These are phyloP conservation scores for Zaprionus davidi DNA, from an alignment of 1,140 invertebrate species.

Conservation along the genomic window DNA sequence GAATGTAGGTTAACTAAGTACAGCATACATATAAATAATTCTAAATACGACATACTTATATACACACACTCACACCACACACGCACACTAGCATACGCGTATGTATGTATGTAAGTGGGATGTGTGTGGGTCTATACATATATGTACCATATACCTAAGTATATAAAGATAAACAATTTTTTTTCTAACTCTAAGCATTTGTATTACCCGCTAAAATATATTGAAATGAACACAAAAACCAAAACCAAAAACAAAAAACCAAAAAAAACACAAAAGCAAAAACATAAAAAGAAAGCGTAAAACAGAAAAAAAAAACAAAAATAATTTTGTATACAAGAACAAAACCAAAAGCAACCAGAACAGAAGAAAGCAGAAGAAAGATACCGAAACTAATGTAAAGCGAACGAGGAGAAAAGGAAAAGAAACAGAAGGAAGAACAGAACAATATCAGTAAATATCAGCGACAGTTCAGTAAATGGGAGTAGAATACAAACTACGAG, in stretches of 20 bases:
- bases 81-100: slow-evolving; percentile 17
- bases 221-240: slow-evolving; percentile 16
- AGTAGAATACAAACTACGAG: slow-evolving; percentile 41
- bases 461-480: slow-evolving; percentile 57
- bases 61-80: slow-evolving; percentile 14
- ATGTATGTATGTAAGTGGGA: slow-evolving; percentile 23
- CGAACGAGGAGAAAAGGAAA: slow-evolving; percentile 10
- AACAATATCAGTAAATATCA: slow-evolving; percentile 79
- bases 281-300: slow-evolving; percentile 35
- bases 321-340: slow-evolving; percentile 61
- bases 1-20: slow-evolving; percentile 79
- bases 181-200: slow-evolving; percentile 77
- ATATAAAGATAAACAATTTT: slow-evolving; percentile 65
- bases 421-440: slow-evolving; percentile 56
- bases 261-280: slow-evolving; percentile 32
- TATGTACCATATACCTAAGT: slow-evolving; percentile 28
- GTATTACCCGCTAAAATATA: slow-evolving; percentile 70
- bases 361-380: slow-evolving; percentile 46
- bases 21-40: slow-evolving; percentile 74
- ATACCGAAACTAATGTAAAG: slow-evolving; percentile 48
- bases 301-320: slow-evolving; percentile 26
- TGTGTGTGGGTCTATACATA: slow-evolving; percentile 25
- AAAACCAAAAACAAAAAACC: slow-evolving; percentile 33
- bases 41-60: slow-evolving; percentile 46
- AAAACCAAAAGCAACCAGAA: slow-evolving; percentile 42